A percentile compares a stretch with the other conserved stretches of the same genome.
These are phyloP conservation scores for Zenarchopterus dispar DNA, from an alignment of 2,797 vertebrate genomes.

Conservation along the genomic window DNA sequence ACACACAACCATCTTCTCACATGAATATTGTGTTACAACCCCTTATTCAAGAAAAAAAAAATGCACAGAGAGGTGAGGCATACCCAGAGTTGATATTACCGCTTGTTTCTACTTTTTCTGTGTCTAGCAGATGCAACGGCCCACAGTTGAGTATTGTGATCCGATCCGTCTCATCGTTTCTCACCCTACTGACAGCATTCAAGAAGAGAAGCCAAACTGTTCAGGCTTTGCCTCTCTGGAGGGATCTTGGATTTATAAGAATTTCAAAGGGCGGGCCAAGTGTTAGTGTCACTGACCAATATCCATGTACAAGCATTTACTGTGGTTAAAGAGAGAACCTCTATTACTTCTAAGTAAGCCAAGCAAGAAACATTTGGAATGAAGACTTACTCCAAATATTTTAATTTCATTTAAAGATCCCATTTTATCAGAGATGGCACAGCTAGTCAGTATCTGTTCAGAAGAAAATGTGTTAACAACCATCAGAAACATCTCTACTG, in stretches of 20 bases:
- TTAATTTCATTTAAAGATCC: neutral
- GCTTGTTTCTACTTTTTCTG: neutral
- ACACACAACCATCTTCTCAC: constrained; percentile 10
- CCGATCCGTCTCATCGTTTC: constrained; percentile 13
- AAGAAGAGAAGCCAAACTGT: constrained; percentile 18
- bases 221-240: constrained; percentile 46
- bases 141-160: constrained; percentile 11
- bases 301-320: neutral
- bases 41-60: neutral
- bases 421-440: too few relatives aligned
- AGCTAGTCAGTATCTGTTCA: too few relatives aligned
- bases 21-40: neutral
- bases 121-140: constrained; percentile 3
- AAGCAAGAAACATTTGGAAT: too few relatives aligned
- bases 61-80: neutral
- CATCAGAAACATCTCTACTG: too few relatives aligned
- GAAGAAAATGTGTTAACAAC: too few relatives aligned
- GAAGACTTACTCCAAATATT: neutral
- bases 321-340: too few relatives aligned
- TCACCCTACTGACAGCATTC: constrained; percentile 42
- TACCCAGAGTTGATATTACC: neutral
- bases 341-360: too few relatives aligned
- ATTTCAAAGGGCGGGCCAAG: constrained; percentile 30
- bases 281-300: constrained; percentile 3
- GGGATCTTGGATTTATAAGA: constrained; percentile 38